Conservation (phyloP, 2,113 vertebrate genomes). For the Phoenicopterus ruber region DNA sequence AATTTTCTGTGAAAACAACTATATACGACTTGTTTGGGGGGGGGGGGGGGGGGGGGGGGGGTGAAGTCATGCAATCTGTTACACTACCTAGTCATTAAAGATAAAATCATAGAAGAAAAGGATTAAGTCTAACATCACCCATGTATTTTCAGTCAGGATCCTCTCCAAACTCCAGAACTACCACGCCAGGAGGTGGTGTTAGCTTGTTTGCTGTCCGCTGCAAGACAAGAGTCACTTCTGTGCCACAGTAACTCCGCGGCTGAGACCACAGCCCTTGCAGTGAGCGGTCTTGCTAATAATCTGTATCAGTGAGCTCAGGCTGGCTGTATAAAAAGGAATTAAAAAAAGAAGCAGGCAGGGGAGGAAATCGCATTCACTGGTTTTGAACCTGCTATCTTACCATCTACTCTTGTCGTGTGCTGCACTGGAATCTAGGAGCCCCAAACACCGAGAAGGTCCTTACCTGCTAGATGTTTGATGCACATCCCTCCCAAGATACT, state of each 20-base stretch:
- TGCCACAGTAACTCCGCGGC: not conserved
- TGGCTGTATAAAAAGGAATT: not conserved
- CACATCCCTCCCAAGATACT: not conserved
- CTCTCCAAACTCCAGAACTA: not conserved
- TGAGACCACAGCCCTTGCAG: not conserved
- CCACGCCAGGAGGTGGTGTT: not conserved
- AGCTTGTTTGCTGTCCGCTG: not conserved
- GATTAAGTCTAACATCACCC: not conserved
- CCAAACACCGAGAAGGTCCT: not conserved
- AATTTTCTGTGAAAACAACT: not conserved
- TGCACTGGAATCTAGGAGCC: not conserved
- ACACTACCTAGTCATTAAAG: not conserved
- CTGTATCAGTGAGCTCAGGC: not conserved
- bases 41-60: no score
- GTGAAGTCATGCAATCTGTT: not conserved
- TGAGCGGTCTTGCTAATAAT: not conserved
- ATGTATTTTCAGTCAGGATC: not conserved
- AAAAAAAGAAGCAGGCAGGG: not conserved
- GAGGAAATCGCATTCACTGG: rapidly evolving
- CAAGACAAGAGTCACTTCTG: not conserved
- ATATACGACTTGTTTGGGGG: not conserved
- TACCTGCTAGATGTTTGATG: not conserved
- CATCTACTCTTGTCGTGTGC: not conserved
- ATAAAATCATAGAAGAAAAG: not conserved
- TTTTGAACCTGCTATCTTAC: not conserved